A percentile compares a stretch with the other conserved stretches of the same genome.
These are phyloP conservation scores for Strigamia crassipes DNA, from an alignment of 2,888 invertebrate species.

Conservation along the genomic window DNA sequence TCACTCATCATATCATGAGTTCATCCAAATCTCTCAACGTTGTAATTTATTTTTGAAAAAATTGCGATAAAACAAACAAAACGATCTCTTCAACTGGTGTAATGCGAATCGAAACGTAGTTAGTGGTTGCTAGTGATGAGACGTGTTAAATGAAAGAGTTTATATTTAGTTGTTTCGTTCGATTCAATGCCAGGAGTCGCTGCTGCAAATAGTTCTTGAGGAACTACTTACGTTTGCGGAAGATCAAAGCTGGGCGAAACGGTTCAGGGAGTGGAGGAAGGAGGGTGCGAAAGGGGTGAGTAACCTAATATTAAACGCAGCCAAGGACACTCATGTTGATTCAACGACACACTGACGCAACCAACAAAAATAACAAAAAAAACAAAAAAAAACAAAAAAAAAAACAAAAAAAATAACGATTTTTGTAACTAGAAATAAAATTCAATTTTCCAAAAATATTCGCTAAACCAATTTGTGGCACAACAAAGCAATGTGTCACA, in stretches of 20 bases:
- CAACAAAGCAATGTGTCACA: too few relatives aligned
- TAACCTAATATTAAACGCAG: constrained; percentile 15
- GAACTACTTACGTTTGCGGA: neutral
- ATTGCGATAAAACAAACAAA: neutral
- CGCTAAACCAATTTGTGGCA: too few relatives aligned
- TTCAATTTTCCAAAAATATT: too few relatives aligned
- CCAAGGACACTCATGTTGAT: constrained; percentile 10
- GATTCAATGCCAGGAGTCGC: neutral
- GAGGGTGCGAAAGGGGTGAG: neutral
- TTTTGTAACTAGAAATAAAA: too few relatives aligned
- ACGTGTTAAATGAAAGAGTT: neutral
- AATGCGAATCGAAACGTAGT: neutral
- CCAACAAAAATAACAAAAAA: too few relatives aligned
- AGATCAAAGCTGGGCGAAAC: neutral
- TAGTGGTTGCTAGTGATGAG: neutral
- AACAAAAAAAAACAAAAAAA: too few relatives aligned
- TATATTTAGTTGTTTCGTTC: neutral
- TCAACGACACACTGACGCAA: too few relatives aligned
- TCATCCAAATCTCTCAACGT: neutral
- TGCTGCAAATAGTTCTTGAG: neutral
- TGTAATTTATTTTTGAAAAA: neutral
- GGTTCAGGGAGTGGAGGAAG: neutral
- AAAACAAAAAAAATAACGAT: too few relatives aligned
- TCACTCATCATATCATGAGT: neutral
- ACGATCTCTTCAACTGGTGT: neutral